These are phyloP conservation scores for Leptinotarsa tumamoca DNA, from an alignment of 2,888 invertebrate species.

Conservation along the genomic window DNA sequence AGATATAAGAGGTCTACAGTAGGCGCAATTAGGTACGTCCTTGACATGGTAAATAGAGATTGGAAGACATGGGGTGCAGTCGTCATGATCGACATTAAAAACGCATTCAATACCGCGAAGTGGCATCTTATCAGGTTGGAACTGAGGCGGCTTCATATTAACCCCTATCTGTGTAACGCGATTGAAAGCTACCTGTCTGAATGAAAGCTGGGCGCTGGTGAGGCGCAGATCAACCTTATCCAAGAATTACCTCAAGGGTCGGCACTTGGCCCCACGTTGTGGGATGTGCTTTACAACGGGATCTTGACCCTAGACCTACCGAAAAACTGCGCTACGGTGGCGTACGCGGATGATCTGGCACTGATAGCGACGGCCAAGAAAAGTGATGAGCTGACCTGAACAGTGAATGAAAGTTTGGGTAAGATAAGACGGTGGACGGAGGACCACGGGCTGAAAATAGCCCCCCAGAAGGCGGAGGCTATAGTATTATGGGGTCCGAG, in stretches of 20 bases:
- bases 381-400: slow-evolving; percentile 14
- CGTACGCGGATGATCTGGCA: slow-evolving; percentile 10
- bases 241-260: slow-evolving; percentile 37
- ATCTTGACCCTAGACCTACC: not conserved
- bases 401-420: slow-evolving; percentile 1
- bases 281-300: slow-evolving; percentile 35
- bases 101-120: slow-evolving; percentile 26
- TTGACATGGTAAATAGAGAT: not conserved
- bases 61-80: slow-evolving; percentile 10
- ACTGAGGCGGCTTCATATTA: not conserved
- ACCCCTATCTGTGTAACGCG: not conserved
- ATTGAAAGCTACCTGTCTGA: slow-evolving; percentile 13
- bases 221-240: not conserved
- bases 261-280: slow-evolving; percentile 33
- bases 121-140: slow-evolving; percentile 15
- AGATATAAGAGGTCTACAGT: slow-evolving; percentile 21
- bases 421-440: slow-evolving; percentile 29
- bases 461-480: slow-evolving; percentile 27
- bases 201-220: not conserved
- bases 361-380: slow-evolving; percentile 1
- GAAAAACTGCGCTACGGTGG: not conserved
- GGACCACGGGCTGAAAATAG: slow-evolving; percentile 20
- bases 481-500: slow-evolving; percentile 29
- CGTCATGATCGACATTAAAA: slow-evolving; percentile 21
- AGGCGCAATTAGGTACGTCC: slow-evolving; percentile 21